Evolutionary conservation across 2,888 invertebrate species (phyloP).

Genomic region (Portevinia maculata): DNA sequence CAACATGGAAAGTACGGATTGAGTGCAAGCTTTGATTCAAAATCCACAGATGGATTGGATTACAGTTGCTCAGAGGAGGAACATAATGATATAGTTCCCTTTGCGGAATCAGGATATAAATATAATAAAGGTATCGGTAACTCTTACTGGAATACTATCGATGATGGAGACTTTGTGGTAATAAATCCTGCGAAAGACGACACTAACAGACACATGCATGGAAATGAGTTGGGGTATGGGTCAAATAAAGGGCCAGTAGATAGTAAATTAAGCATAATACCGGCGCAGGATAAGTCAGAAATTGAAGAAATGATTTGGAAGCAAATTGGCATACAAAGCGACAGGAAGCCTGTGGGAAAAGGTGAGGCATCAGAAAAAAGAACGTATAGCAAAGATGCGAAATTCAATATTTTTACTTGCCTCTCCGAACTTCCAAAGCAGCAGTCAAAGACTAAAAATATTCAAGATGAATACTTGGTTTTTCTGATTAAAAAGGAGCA

Average conservation of each 20-base stretch:
- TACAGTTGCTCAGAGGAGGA: conserved; percentile 9
- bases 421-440: background rate
- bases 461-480: conserved; percentile 34
- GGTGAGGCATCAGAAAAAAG: background rate
- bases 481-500: conserved; percentile 38
- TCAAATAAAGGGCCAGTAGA: background rate
- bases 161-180: background rate
- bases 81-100: background rate
- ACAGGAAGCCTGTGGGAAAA: background rate
- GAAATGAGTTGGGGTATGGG: background rate
- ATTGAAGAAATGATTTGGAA: conserved; percentile 27
- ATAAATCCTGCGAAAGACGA: background rate
- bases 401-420: conserved; percentile 6
- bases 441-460: background rate
- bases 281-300: background rate
- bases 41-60: background rate
- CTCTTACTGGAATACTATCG: background rate
- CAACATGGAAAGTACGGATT: background rate
- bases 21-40: background rate
- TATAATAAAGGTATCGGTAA: background rate
- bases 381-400: background rate
- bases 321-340: background rate
- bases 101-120: background rate
- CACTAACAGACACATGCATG: background rate
- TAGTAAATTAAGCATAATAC: conserved; percentile 4